A percentile compares a stretch with the other conserved stretches of the same genome.
These are phyloP conservation scores for Lypha dubia DNA, from an alignment of 2,888 invertebrate species.

Conservation along the genomic window DNA sequence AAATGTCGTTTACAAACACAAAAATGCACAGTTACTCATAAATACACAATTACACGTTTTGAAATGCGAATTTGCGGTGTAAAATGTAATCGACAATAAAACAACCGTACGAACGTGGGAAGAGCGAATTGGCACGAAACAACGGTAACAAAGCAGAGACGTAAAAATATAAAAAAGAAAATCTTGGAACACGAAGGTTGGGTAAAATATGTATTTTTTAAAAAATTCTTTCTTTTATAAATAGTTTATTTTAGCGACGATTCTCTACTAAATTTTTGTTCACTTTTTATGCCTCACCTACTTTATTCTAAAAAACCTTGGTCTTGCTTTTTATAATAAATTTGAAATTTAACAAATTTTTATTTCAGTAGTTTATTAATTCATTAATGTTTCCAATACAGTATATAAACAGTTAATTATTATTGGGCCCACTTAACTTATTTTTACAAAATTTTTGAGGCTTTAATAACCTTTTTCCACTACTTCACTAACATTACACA, in stretches of 20 bases:
- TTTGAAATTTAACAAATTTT: neutral
- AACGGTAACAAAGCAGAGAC: slow-evolving; percentile 70
- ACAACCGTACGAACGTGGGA: slow-evolving; percentile 68
- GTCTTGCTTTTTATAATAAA: neutral
- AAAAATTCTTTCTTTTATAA: slow-evolving; percentile 37
- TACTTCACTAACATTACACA: slow-evolving; percentile 61
- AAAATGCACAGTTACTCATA: slow-evolving; percentile 18
- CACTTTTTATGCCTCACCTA: slow-evolving; percentile 18
- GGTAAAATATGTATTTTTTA: slow-evolving; percentile 19
- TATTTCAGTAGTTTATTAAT: slow-evolving; percentile 3
- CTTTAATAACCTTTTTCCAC: slow-evolving; percentile 68
- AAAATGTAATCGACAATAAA: slow-evolving; percentile 64
- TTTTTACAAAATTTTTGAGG: slow-evolving; percentile 35
- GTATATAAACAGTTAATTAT: slow-evolving; percentile 14
- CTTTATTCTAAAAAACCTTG: neutral
- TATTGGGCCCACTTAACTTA: slow-evolving; percentile 42
- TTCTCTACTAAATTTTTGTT: neutral
- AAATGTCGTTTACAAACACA: slow-evolving; percentile 36
- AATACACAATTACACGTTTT: slow-evolving; percentile 63
- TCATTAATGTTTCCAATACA: neutral
- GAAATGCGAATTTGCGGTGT: slow-evolving; percentile 71
- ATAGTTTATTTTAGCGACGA: slow-evolving; percentile 9
- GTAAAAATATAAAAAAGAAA: slow-evolving; percentile 66
- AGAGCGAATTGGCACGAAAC: slow-evolving; percentile 69
- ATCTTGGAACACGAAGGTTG: slow-evolving; percentile 56